Evolutionary conservation across 2,797 vertebrate species (phyloP).

Genomic region (Serranus cabrilla): DNA sequence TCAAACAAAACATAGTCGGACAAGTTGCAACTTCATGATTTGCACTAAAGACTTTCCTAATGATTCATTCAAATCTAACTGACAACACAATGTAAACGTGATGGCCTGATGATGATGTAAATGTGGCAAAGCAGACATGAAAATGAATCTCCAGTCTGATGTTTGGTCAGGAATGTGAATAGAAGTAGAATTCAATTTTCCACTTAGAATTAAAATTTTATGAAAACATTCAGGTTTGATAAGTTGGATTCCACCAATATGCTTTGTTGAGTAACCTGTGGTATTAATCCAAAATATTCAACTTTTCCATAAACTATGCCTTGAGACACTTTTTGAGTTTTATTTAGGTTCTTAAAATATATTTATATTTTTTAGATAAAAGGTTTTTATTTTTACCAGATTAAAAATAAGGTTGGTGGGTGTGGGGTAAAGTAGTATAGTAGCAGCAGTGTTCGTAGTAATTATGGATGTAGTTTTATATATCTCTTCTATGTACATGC

Average conservation of each 20-base stretch:
- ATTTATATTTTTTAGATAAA: background rate
- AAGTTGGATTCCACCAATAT: background rate
- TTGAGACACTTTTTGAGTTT: background rate
- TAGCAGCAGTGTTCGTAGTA: no score
- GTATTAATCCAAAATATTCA: no score
- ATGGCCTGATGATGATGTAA: conserved; percentile 2
- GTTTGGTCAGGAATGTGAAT: background rate
- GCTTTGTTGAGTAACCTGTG: no score
- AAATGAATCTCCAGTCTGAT: background rate
- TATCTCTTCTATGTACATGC: background rate
- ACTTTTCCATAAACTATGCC: no score
- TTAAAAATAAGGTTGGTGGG: no score
- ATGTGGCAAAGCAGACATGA: background rate
- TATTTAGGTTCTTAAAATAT: background rate
- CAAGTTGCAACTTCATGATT: background rate
- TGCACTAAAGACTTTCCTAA: conserved; percentile 7
- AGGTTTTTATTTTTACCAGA: background rate
- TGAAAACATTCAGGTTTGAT: background rate
- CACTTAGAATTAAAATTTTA: background rate
- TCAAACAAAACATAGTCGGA: background rate
- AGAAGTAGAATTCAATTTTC: background rate
- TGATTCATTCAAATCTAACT: conserved; percentile 27
- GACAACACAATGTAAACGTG: background rate
- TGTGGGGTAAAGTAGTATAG: no score
- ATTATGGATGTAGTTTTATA: no score